Evolutionary conservation across 2,888 invertebrate species (phyloP), one percentile per base, ranked within the genome.

Genomic region (Pseudococcus viburni): DNA sequence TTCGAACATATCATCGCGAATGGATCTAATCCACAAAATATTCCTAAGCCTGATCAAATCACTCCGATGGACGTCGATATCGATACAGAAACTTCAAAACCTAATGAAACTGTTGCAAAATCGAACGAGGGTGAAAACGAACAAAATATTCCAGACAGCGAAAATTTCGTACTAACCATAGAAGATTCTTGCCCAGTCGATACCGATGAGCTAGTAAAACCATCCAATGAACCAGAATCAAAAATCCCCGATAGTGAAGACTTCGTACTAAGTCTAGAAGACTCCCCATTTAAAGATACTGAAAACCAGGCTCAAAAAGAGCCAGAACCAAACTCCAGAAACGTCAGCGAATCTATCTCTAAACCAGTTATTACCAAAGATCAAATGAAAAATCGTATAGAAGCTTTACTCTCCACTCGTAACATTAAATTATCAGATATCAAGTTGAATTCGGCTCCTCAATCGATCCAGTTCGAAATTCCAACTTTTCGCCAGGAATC

Each of bases 101-200:
- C 22, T 12, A 42, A 7, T 11, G 68, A 26, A 26, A 68, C n/a
- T 59, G n/a, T 59, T 12, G 0, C 51, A n/a, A 84, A 26, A 26
- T 51, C 26, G 8, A 48, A n/a, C 84, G 26, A 48, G 11, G 22
- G 26, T 19, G 33, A 17, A n/a, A 42, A 15, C 17, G 19, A 26
- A 46, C 42, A 2, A 33, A 55, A 19, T 4, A n/a, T 68, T 1
- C 51, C 88, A 19, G 83, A 80, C 9, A 83, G 80, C 55, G 83
- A 59, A n/a, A 59, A 83, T 42, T 83, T 83, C 22, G 48, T 55
- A 2, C n/a, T 88, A 77, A 3, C 5, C 19, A 19, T 83, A 26
- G 39, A 88, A 55, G 88, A 88, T 55, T 88, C 88, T 7, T 83
- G 88, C 19, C 2, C 11, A 15, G 15, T 19, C 83, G 19, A n/a